Evolutionary conservation across 2,888 invertebrate species (phyloP).

Genomic region (Xestia xanthographa): DNA sequence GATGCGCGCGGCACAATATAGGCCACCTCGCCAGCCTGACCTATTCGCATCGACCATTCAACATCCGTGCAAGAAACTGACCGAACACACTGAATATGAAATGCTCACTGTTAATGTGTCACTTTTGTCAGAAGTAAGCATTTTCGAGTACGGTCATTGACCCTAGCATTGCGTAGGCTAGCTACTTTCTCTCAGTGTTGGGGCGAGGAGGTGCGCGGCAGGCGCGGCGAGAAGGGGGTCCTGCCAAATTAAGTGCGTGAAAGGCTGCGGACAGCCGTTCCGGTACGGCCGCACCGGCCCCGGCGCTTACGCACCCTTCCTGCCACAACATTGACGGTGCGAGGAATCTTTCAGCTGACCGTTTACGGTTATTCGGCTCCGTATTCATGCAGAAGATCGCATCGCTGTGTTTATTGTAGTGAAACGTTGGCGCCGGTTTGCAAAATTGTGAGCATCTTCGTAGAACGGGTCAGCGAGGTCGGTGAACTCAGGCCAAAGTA

Average conservation of each 20-base stretch:
- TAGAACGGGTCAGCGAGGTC: conserved; percentile 79
- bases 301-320: conserved; percentile 70
- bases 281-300: conserved; percentile 72
- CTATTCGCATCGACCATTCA: conserved; percentile 83
- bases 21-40: conserved; percentile 76
- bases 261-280: conserved; percentile 86
- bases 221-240: conserved; percentile 85
- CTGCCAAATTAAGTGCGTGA: conserved; percentile 90
- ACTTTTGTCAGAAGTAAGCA: conserved; percentile 89
- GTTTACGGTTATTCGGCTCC: conserved; percentile 61
- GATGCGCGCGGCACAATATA: conserved; percentile 70
- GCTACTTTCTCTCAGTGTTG: conserved; percentile 89
- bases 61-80: conserved; percentile 86
- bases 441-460: conserved; percentile 73
- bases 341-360: conserved; percentile 55
- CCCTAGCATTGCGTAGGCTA: conserved; percentile 90
- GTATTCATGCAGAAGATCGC: conserved; percentile 50
- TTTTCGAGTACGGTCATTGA: conserved; percentile 90
- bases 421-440: conserved; percentile 71
- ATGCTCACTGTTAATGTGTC: conserved; percentile 88
- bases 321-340: conserved; percentile 63
- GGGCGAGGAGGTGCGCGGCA: conserved; percentile 79
- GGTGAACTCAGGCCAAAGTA: conserved; percentile 78
- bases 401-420: conserved; percentile 62
- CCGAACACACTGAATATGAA: conserved; percentile 89